Conservation (phyloP, 2,888 invertebrate genomes). For the Conomelus anceps region DNA sequence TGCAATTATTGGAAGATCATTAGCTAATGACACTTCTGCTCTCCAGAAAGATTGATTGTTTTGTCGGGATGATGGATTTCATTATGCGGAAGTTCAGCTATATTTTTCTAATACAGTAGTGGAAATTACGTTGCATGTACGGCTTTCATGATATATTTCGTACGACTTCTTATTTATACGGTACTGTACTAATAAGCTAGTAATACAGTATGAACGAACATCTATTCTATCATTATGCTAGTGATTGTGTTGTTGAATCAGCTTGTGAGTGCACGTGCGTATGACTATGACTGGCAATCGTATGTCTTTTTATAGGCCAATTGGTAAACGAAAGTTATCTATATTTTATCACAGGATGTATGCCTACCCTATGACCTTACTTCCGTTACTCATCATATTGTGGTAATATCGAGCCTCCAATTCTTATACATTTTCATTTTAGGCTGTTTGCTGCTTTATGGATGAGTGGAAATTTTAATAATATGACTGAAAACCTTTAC, state of each 20-base stretch:
- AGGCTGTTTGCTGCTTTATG: not conserved
- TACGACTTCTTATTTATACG: not conserved
- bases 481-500: not conserved
- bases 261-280: not conserved
- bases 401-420: not conserved
- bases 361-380: not conserved
- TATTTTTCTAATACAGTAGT: no score
- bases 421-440: not conserved
- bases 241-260: not conserved
- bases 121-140: no score
- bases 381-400: not conserved
- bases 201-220: not conserved
- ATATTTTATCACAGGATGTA: not conserved
- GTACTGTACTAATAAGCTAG: no score
- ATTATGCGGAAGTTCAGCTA: no score
- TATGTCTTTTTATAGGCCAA: not conserved
- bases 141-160: not conserved
- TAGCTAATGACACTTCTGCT: no score
- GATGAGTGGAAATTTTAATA: not conserved
- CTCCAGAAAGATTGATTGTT: no score
- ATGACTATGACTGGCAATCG: not conserved
- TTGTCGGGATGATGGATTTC: no score
- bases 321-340: not conserved
- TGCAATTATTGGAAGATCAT: no score
- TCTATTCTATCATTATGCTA: not conserved